phyloP scores from a whole-genome alignment of 2,797 vertebrate genomes.

The Cuniculus paca region DNA sequence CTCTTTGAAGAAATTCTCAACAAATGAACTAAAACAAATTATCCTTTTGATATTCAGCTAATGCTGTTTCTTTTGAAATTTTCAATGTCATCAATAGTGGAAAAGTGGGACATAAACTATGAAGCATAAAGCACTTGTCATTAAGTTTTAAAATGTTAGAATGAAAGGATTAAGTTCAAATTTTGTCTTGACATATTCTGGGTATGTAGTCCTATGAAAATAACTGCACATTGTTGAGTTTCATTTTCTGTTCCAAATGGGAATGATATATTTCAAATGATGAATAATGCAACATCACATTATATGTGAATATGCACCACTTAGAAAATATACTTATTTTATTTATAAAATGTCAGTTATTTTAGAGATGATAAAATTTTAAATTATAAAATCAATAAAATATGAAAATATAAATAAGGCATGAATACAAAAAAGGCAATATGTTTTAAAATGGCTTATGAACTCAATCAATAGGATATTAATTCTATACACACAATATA shows the following conservation, averaged over 20 bases:
- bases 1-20: background rate
- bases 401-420: slow-evolving; percentile 54
- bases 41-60: background rate
- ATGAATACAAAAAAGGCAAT: slow-evolving; percentile 53
- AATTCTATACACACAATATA: slow-evolving; percentile 34
- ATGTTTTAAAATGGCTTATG: slow-evolving; percentile 55
- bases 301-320: background rate
- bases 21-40: background rate
- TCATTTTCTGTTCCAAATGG: slow-evolving; percentile 53
- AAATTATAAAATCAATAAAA: slow-evolving; percentile 72
- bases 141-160: background rate
- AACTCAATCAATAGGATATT: slow-evolving; percentile 59
- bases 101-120: background rate
- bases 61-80: slow-evolving; percentile 44
- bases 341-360: slow-evolving; percentile 44
- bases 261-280: slow-evolving; percentile 58
- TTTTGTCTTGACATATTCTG: background rate
- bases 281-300: slow-evolving; percentile 3
- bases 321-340: slow-evolving; percentile 46
- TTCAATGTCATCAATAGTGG: background rate
- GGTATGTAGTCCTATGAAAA: background rate
- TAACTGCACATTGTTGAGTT: background rate
- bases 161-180: background rate
- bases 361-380: slow-evolving; percentile 62
- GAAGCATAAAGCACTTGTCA: background rate